phyloP scores from a whole-genome alignment of 2,888 invertebrate species.

The Diarsia brunnea region DNA sequence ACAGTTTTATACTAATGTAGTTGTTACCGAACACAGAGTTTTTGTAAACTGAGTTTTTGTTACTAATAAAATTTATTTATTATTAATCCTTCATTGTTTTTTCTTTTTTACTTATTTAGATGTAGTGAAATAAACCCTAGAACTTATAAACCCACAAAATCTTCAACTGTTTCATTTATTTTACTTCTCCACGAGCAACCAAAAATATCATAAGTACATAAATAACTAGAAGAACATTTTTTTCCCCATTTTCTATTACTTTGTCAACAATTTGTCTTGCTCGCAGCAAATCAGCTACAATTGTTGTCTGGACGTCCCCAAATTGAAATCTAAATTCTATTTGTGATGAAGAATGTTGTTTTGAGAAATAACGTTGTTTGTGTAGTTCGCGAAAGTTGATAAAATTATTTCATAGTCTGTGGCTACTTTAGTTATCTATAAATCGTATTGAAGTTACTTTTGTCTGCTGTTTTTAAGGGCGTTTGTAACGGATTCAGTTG shows the following conservation, averaged over 20 bases:
- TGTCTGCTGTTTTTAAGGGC: not conserved
- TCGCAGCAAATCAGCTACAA: constrained; percentile 53
- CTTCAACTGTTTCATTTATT: not conserved
- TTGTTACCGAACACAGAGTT: too few species aligned
- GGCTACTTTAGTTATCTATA: not conserved
- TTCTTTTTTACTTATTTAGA: too few species aligned
- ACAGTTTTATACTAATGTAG: too few species aligned
- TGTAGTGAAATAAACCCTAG: not conserved
- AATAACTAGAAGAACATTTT: not conserved
- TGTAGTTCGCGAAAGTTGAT: constrained; percentile 16
- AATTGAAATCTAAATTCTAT: constrained; percentile 61
- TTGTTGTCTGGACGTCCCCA: constrained; percentile 47
- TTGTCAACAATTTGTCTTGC: constrained; percentile 45
- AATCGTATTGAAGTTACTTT: not conserved
- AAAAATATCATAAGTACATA: not conserved
- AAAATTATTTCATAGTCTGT: not conserved
- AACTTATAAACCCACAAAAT: not conserved
- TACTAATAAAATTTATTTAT: too few species aligned
- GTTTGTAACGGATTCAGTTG: not conserved
- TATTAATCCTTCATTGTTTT: too few species aligned
- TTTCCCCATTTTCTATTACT: constrained; percentile 22
- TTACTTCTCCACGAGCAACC: not conserved
- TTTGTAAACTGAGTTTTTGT: too few species aligned
- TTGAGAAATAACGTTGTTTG: constrained; percentile 11
- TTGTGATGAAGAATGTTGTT: constrained; percentile 50